Evolutionary conservation across 2,113 vertebrate genomes (phyloP).

Genomic region (Hippocampus guttulatus): DNA sequence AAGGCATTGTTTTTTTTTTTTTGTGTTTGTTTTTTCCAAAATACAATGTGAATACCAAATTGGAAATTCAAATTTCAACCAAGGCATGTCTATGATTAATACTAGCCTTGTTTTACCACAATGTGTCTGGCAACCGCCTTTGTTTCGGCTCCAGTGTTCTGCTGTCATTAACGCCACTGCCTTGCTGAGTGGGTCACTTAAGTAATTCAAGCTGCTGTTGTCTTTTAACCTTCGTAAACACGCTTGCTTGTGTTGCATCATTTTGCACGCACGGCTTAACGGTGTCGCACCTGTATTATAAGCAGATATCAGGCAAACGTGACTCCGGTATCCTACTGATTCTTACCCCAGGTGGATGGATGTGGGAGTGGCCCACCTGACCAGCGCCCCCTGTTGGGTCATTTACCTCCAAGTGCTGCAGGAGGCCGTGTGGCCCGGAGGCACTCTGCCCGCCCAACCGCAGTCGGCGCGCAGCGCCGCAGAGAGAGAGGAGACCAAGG

Average conservation of each 20-base stretch:
- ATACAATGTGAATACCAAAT: constrained; percentile 2
- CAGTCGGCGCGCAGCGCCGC: constrained; percentile 74
- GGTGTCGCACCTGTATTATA: background rate
- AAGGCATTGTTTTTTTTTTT: background rate
- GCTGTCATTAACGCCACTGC: constrained; percentile 17
- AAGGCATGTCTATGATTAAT: constrained; percentile 7
- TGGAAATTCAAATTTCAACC: constrained; percentile 7
- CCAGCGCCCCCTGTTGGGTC: constrained; percentile 85
- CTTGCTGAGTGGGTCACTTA: constrained; percentile 14
- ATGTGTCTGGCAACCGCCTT: constrained; percentile 23
- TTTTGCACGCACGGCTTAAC: background rate
- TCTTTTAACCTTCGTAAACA: constrained; percentile 7
- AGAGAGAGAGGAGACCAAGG: constrained; percentile 76
- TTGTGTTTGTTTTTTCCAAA: background rate
- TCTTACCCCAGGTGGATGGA: constrained; percentile 84
- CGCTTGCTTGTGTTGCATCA: background rate
- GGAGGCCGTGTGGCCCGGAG: constrained; percentile 91
- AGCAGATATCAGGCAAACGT: background rate
- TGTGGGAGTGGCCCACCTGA: constrained; percentile 82
- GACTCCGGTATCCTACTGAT: background rate
- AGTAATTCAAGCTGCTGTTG: constrained; percentile 3
- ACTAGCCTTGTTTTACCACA: background rate
- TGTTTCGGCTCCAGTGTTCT: constrained; percentile 16
- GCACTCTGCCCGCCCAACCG: constrained; percentile 75
- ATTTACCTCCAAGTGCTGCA: constrained; percentile 86